Percentiles rank a stretch among this genome's conserved stretches.
Evolutionary conservation across 2,113 vertebrate species (phyloP).

Genomic region (Chaenocephalus aceratus): DNA sequence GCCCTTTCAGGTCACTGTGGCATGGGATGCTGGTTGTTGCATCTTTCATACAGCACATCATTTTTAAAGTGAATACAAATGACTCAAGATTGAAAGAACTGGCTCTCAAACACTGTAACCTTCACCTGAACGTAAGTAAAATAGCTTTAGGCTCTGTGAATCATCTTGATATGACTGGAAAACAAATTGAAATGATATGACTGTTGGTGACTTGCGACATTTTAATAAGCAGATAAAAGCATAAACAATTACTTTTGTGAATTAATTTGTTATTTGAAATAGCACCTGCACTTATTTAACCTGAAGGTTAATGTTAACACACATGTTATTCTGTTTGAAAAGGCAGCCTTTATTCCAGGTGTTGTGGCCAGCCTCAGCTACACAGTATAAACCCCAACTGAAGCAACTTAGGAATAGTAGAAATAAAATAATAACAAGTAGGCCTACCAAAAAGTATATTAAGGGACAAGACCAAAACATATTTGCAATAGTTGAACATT

Average conservation of each 20-base stretch:
- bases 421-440: not conserved
- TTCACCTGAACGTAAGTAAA: conserved; percentile 71
- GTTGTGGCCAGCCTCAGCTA: not conserved
- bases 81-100: conserved; percentile 56
- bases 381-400: not conserved
- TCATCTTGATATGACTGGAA: not conserved
- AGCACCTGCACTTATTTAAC: not conserved
- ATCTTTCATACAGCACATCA: conserved; percentile 79
- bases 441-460: not conserved
- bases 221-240: not conserved
- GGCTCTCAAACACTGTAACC: conserved; percentile 77
- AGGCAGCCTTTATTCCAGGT: not conserved
- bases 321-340: not conserved
- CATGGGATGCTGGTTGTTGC: conserved; percentile 70
- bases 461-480: not conserved
- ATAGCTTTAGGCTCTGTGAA: not conserved
- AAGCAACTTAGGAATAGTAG: not conserved
- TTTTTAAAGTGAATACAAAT: conserved; percentile 44
- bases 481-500: not conserved
- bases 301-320: not conserved
- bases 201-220: too few species aligned
- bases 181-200: not conserved
- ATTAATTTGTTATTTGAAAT: too few species aligned
- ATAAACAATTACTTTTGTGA: not conserved
- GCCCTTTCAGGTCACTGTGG: conserved; percentile 71